Evolutionary conservation across 92 coral and sea anemone genomes (phyloP).

Genomic region (Phenganax subtilis): DNA sequence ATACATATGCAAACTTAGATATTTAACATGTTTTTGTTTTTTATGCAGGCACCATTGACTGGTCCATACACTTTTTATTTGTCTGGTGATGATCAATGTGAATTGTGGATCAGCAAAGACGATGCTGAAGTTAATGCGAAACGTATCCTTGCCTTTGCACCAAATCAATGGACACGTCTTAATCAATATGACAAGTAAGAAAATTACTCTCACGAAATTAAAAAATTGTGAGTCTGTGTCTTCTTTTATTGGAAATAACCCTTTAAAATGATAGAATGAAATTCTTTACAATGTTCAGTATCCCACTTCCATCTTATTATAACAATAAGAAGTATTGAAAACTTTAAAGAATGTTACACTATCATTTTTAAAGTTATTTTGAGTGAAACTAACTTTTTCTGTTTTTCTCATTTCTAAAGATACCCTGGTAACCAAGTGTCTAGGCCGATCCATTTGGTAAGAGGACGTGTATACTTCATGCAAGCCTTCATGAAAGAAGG

Average conservation of each 20-base stretch:
- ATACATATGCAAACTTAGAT: not conserved
- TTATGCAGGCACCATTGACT: constrained; percentile 53
- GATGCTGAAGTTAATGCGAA: constrained; percentile 36
- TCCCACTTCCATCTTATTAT: too few relatives aligned
- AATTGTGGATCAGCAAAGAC: constrained; percentile 57
- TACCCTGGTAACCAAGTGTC: constrained; percentile 44
- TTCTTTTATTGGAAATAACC: not conserved
- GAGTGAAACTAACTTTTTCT: not conserved
- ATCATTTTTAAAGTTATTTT: not conserved
- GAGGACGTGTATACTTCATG: constrained; percentile 61
- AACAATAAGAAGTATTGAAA: too few relatives aligned
- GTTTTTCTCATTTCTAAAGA: constrained; percentile 20
- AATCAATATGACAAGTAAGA: constrained; percentile 44
- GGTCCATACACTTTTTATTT: constrained; percentile 54
- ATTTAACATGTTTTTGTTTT: not conserved
- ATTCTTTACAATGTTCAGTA: too few relatives aligned
- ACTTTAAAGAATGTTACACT: too few relatives aligned
- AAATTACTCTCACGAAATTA: not conserved
- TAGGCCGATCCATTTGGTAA: constrained; percentile 44
- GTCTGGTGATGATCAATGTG: constrained; percentile 61
- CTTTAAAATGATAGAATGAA: not conserved
- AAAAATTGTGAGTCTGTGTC: not conserved
- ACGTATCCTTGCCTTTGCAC: constrained; percentile 37
- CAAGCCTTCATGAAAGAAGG: constrained; percentile 71
- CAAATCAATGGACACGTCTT: constrained; percentile 30